These are phyloP conservation scores for Leptinotarsa juncta DNA, from an alignment of 2,888 invertebrate genomes.

Conservation along the genomic window DNA sequence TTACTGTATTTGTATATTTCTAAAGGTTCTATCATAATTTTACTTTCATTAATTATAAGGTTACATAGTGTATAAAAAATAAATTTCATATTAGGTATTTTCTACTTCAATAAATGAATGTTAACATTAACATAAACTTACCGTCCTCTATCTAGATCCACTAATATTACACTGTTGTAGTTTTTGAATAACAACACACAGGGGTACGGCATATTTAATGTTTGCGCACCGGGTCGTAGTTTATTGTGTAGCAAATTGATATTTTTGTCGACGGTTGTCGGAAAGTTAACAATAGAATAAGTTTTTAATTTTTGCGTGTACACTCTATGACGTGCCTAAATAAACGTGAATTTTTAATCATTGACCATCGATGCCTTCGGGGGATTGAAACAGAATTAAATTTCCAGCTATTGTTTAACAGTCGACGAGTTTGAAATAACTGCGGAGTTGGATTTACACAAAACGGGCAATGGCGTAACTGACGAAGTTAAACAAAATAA, in stretches of 20 bases:
- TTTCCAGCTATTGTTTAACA: constrained; percentile 60
- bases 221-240: constrained; percentile 36
- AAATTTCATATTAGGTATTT: too few species aligned
- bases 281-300: constrained; percentile 56
- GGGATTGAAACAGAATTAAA: constrained; percentile 62
- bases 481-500: not conserved
- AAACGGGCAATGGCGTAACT: not conserved
- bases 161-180: not conserved
- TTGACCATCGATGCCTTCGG: constrained; percentile 61
- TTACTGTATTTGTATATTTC: too few species aligned
- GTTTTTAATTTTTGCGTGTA: constrained; percentile 54
- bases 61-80: too few species aligned
- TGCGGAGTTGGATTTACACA: constrained; percentile 26
- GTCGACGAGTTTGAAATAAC: constrained; percentile 55
- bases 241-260: constrained; percentile 47
- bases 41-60: too few species aligned
- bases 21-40: too few species aligned
- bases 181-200: constrained; percentile 16
- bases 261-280: constrained; percentile 50
- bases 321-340: constrained; percentile 57
- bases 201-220: constrained; percentile 15
- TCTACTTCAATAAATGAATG: too few species aligned
- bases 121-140: too few species aligned
- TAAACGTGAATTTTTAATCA: constrained; percentile 65
- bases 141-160: not conserved